phyloP scores from a whole-genome alignment of 64 coral and sea anemone species.

The Exaiptasia diaphana region DNA sequence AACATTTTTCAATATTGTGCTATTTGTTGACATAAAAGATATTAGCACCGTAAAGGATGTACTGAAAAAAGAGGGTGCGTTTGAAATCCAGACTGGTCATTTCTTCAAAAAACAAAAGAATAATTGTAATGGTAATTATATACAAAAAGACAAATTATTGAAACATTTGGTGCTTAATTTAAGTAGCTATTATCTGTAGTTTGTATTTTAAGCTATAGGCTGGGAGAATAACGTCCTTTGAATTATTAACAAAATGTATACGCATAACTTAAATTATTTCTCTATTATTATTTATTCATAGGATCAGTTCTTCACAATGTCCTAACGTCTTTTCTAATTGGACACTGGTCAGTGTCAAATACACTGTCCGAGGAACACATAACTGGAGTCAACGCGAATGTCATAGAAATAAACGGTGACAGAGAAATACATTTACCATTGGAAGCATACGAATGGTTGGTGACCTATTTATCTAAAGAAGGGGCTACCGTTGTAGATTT shows the following conservation, averaged over 20 bases:
- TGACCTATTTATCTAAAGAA: not conserved
- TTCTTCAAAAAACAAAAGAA: no score
- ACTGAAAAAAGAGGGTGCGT: constrained; percentile 9
- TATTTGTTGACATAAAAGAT: constrained; percentile 11
- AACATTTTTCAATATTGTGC: constrained; percentile 10
- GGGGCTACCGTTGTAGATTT: not conserved
- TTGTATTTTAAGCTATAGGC: no score
- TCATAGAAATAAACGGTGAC: not conserved
- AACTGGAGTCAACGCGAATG: not conserved
- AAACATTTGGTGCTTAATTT: no score
- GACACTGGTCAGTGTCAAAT: not conserved
- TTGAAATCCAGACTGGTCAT: not conserved
- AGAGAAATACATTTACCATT: not conserved
- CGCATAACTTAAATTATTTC: no score
- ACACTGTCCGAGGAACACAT: not conserved
- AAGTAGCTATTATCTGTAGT: no score
- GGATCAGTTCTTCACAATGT: no score
- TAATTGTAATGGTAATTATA: no score
- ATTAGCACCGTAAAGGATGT: not conserved
- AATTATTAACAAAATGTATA: no score
- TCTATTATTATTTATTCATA: no score
- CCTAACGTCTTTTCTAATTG: not conserved
- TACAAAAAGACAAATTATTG: no score
- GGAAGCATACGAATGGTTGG: not conserved
- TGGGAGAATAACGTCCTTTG: no score